Evolutionary conservation across 2,113 vertebrate species (phyloP), one percentile per base, ranked within the genome.

Genomic region (Mystacornis crossleyi): DNA sequence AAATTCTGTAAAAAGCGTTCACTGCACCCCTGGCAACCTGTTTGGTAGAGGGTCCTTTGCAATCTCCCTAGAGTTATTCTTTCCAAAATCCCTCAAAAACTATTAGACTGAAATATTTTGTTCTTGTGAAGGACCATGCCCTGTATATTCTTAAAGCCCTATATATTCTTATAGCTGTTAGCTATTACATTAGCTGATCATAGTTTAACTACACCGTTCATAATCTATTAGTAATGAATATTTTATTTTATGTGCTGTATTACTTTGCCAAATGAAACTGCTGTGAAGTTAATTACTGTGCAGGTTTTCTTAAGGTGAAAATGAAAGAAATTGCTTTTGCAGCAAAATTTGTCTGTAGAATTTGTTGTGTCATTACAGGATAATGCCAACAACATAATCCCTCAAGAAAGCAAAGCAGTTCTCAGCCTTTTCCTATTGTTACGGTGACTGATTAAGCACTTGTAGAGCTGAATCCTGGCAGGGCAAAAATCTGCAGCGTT

Each of bases 221-320:
- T 9, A 66, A 45, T 95, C 83, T 95, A 89, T 97, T 97, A 96
- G 97, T 98, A 96, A 97, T 95, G 53, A 97, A 95, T 90, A 92
- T 91, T 97, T 97, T 90, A 83, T 95, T 96, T 95, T 94, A 86
- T 84, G 65, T 86, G 60, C 73, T 58, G 81, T 89, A 85, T 85
- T 95, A 87, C 79, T 97, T 97, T 87, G 81, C 91, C 75, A 93
- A 93, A 96, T 88, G 71, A 93, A 95, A 96, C 94, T 94, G 89
- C 95, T 97, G 93, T 62, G 96, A 97, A 97, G 90, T 93, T 98
- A 97, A 98, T 98, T 98, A 95, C 78, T 87, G 70, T 93, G 86
- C 80, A 90, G 78, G 67, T 29, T 80, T 78, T 95, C 97, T 97
- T 94, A 94, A 96, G 88, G 36, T 95, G 85, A 96, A 97, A 97